Conservation (phyloP, 2,797 vertebrate species). For the Artibeus jamaicensis region DNA sequence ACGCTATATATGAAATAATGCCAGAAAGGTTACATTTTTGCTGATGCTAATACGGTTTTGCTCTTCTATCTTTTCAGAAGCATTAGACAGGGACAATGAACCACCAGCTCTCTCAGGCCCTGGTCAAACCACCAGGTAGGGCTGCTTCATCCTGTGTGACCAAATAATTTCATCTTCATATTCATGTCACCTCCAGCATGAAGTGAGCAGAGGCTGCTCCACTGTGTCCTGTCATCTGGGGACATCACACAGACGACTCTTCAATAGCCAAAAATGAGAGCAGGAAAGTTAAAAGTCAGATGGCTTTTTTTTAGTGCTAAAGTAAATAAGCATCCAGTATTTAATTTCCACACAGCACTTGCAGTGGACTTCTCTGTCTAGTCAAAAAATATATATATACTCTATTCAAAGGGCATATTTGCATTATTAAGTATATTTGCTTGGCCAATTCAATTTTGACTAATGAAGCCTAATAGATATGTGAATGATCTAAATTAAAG, state of each 20-base stretch:
- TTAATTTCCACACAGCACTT: slow-evolving; percentile 75
- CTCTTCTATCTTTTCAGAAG: slow-evolving; percentile 70
- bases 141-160: slow-evolving; percentile 79
- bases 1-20: background rate
- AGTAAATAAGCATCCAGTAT: slow-evolving; percentile 75
- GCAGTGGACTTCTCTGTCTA: slow-evolving; percentile 59
- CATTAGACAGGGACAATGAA: slow-evolving; percentile 71
- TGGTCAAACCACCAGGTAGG: slow-evolving; percentile 72
- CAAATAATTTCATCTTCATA: slow-evolving; percentile 85
- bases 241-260: slow-evolving; percentile 75
- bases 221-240: slow-evolving; percentile 71
- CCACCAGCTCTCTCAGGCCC: slow-evolving; percentile 71
- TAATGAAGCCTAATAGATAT: slow-evolving; percentile 77
- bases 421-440: slow-evolving; percentile 75
- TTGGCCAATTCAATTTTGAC: slow-evolving; percentile 72
- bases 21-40: background rate
- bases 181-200: slow-evolving; percentile 78
- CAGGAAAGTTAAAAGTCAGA: slow-evolving; percentile 79
- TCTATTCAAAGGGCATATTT: slow-evolving; percentile 76
- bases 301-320: slow-evolving; percentile 67
- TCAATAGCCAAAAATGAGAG: slow-evolving; percentile 81
- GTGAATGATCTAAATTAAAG: slow-evolving; percentile 74
- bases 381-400: slow-evolving; percentile 72
- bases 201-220: slow-evolving; percentile 78
- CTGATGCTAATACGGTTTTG: slow-evolving; percentile 34